Conservation (phyloP, 2,888 invertebrate genomes). For the Linnaemya vulpina region DNA sequence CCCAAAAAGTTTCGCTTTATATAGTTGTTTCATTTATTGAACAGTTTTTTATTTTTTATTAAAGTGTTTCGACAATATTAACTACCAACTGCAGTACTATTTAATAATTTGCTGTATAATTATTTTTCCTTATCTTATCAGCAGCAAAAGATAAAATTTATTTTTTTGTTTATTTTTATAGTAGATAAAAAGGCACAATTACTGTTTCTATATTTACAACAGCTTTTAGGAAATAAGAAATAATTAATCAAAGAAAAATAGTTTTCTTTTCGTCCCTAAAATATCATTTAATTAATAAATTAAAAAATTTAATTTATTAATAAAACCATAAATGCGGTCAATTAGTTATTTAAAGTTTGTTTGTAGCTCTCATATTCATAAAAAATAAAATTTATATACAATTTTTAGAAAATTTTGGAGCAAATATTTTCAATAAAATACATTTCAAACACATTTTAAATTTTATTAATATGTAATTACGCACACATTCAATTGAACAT, state of each 20-base stretch:
- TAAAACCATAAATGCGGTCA: no score
- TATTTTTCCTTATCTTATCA: slow-evolving; percentile 64
- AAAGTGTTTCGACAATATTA: not conserved
- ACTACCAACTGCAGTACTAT: slow-evolving; percentile 16
- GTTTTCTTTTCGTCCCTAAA: not conserved
- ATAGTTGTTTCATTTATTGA: not conserved
- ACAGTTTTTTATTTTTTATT: not conserved
- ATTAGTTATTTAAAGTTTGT: no score
- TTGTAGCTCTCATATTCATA: no score
- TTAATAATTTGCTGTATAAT: slow-evolving; percentile 29
- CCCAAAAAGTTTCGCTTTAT: not conserved
- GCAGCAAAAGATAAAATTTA: slow-evolving; percentile 53
- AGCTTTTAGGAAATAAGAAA: not conserved
- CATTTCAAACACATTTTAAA: no score
- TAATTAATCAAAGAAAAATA: not conserved
- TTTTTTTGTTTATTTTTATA: slow-evolving; percentile 47
- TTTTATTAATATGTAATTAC: no score
- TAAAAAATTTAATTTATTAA: no score
- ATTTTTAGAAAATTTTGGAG: no score
- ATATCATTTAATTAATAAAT: not conserved
- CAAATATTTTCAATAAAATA: no score
- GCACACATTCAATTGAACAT: no score
- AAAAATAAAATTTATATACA: no score
- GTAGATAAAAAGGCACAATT: slow-evolving; percentile 52
- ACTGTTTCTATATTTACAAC: slow-evolving; percentile 26